These are phyloP conservation scores for Agelastica alni DNA, from an alignment of 2,888 invertebrate genomes.

Conservation along the genomic window DNA sequence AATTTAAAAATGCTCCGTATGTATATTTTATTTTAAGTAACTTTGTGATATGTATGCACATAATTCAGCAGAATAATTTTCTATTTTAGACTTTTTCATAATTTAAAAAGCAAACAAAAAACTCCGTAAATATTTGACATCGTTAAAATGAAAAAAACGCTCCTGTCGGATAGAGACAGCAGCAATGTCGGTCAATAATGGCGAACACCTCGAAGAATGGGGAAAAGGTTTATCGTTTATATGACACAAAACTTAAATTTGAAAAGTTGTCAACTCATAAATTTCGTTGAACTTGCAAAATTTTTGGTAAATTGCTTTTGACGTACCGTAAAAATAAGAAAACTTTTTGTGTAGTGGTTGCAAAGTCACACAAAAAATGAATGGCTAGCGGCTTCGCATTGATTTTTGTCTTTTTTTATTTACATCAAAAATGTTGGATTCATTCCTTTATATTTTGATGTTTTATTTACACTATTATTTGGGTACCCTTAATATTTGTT, in stretches of 20 bases:
- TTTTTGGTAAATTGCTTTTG: slow-evolving; percentile 22
- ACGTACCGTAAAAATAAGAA: slow-evolving; percentile 23
- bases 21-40: no score
- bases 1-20: no score
- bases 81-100: background rate
- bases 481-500: no score
- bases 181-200: slow-evolving; percentile 19
- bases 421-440: no score
- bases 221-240: slow-evolving; percentile 27
- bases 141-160: background rate
- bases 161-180: background rate
- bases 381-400: no score
- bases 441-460: no score
- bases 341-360: slow-evolving; percentile 14
- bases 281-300: slow-evolving; percentile 25
- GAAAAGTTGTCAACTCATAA: slow-evolving; percentile 29
- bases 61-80: background rate
- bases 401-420: no score
- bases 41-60: no score
- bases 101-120: background rate
- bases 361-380: no score
- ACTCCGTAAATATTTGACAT: background rate
- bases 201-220: slow-evolving; percentile 26
- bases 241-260: slow-evolving; percentile 26
- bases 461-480: no score